These are phyloP conservation scores for Corythornis cristatus DNA, from an alignment of 2,113 vertebrate species.

Conservation along the genomic window DNA sequence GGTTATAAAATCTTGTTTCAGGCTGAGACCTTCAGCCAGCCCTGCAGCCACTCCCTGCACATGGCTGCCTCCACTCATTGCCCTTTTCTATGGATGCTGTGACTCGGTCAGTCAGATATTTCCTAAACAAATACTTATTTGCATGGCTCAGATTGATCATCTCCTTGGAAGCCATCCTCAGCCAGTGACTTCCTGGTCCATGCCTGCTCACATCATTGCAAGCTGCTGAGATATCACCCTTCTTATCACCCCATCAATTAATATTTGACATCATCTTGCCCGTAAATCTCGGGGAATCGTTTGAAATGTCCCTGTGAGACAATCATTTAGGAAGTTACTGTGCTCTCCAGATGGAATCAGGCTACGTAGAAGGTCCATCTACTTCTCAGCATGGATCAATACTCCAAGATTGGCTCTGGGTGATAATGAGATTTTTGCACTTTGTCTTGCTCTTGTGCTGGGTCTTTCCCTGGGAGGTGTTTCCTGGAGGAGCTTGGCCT, in stretches of 20 bases:
- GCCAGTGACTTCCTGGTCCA: not conserved
- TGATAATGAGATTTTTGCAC: not conserved
- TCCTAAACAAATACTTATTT: not conserved
- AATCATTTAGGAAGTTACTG: not conserved
- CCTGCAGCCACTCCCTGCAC: too few relatives aligned
- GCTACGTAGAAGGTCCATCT: not conserved
- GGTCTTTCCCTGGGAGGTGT: not conserved
- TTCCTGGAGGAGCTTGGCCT: not conserved
- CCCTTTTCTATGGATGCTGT: not conserved
- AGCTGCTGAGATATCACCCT: not conserved
- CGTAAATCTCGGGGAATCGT: not conserved
- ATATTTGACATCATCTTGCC: not conserved
- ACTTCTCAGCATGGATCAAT: not conserved
- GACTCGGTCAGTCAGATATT: accelerated
- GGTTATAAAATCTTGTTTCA: not conserved
- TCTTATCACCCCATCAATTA: not conserved
- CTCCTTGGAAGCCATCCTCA: not conserved
- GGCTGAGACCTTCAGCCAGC: not conserved
- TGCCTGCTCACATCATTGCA: too few relatives aligned
- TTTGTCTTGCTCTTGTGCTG: not conserved
- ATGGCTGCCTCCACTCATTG: accelerated
- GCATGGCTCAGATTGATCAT: not conserved
- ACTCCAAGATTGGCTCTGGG: not conserved
- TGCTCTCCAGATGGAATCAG: accelerated
- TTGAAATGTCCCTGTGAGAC: not conserved